These are phyloP conservation scores for Cephalopholis sonnerati DNA, from an alignment of 2,113 vertebrate species.

Conservation along the genomic window DNA sequence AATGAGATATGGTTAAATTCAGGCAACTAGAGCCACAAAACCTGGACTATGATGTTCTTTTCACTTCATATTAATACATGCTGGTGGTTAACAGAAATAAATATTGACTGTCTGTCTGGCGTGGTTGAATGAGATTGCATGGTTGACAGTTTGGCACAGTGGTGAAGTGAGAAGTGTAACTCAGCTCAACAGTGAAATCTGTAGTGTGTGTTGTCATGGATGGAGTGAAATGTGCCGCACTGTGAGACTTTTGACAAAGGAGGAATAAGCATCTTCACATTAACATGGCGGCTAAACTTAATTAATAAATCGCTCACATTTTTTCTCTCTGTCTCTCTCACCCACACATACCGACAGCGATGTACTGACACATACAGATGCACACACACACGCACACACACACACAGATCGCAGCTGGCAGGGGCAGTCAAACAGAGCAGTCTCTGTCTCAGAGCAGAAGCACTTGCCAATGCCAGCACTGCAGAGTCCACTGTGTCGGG, in stretches of 20 bases:
- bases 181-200: not conserved
- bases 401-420: constrained; percentile 73
- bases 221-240: not conserved
- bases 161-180: not conserved
- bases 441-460: constrained; percentile 69
- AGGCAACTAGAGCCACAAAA: not conserved
- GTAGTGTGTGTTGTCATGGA: not conserved
- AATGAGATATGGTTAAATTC: not conserved
- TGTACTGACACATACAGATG: constrained; percentile 32
- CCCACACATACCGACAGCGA: constrained; percentile 37
- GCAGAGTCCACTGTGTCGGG: constrained; percentile 62
- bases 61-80: not conserved
- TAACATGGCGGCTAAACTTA: constrained; percentile 19
- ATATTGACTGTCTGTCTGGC: not conserved
- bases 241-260: not conserved
- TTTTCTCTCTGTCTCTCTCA: constrained; percentile 32
- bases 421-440: constrained; percentile 72
- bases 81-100: not conserved
- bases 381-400: constrained; percentile 41
- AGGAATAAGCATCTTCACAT: not conserved
- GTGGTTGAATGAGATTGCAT: not conserved
- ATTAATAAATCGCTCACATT: constrained; percentile 40
- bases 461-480: constrained; percentile 54
- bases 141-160: not conserved
- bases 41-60: not conserved